Evolutionary conservation across 2,113 vertebrate genomes (phyloP).

Genomic region (Myotis lucifugus): DNA sequence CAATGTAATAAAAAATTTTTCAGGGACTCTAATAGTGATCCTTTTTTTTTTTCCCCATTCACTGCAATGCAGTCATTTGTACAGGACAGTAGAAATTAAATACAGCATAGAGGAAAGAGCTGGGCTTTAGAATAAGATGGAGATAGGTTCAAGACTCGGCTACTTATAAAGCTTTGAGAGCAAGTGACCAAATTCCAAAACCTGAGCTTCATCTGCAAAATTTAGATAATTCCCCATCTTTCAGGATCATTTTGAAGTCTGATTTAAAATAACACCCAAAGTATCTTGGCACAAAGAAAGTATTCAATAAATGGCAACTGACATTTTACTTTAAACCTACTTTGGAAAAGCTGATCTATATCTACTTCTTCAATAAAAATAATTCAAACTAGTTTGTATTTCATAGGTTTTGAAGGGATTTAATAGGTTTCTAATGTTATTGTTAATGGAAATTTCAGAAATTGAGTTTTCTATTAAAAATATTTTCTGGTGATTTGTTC

Average conservation of each 20-base stretch:
- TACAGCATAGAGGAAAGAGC: neutral
- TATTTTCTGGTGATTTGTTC: neutral
- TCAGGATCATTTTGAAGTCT: neutral
- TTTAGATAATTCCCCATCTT: neutral
- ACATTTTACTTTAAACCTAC: neutral
- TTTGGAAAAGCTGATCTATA: neutral
- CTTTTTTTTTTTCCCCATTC: neutral
- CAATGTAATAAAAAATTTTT: neutral
- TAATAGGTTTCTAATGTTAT: neutral
- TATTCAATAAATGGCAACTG: neutral
- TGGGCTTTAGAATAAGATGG: neutral
- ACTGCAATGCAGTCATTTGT: neutral
- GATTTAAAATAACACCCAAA: neutral
- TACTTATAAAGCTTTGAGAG: neutral
- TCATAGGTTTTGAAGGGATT: neutral
- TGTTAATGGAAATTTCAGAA: slow-evolving; percentile 19
- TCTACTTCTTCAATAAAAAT: neutral
- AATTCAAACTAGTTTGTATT: neutral
- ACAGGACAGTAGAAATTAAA: neutral
- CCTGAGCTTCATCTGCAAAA: neutral
- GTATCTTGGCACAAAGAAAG: neutral
- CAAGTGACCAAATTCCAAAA: neutral
- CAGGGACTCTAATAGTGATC: neutral
- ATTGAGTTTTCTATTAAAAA: neutral
- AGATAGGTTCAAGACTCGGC: neutral